Evolutionary conservation across 2,797 vertebrate genomes (phyloP).

Genomic region (Gambelia wislizenii): DNA sequence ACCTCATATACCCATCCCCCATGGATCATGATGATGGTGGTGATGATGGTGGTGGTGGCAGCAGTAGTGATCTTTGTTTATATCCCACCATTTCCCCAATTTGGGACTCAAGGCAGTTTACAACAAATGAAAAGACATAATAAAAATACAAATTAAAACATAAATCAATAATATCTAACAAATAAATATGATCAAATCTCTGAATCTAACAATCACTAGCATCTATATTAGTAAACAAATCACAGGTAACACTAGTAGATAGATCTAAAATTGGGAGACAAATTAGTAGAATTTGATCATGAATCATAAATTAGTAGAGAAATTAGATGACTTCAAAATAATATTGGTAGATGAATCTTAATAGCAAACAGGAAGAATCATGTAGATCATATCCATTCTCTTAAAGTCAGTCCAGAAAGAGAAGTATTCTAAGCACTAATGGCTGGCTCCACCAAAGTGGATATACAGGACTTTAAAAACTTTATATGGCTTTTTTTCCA

Average conservation of each 20-base stretch:
- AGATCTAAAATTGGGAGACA: not conserved
- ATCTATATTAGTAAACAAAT: not conserved
- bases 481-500: not conserved
- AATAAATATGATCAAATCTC: not conserved
- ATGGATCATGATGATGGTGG: no score
- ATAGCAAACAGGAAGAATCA: not conserved
- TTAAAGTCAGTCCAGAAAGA: not conserved
- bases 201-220: slow-evolving; percentile 29
- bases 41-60: no score
- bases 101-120: no score
- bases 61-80: no score
- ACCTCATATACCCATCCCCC: no score
- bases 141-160: not conserved
- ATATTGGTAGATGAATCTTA: not conserved
- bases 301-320: no score
- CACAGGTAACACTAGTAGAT: not conserved
- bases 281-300: no score
- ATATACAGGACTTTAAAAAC: not conserved
- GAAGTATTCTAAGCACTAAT: not conserved
- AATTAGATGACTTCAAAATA: no score
- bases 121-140: no score
- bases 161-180: not conserved
- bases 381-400: not conserved
- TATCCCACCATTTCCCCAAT: no score
- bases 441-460: not conserved